Evolutionary conservation across 2,113 vertebrate species (phyloP).

Genomic region (Gallinago undulata): DNA sequence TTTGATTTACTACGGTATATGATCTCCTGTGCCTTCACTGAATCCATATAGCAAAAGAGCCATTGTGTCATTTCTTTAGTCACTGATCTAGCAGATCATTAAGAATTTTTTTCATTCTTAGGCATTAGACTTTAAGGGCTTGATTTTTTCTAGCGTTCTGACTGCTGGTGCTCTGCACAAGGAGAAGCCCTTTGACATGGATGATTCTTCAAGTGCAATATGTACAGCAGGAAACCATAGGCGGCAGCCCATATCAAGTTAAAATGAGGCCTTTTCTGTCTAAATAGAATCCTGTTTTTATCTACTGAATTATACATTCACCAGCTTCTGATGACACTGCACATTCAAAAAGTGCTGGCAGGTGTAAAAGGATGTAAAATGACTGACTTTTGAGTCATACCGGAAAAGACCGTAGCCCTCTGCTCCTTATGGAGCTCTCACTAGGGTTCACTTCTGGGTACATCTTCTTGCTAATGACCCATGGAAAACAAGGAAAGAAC

Average conservation of each 20-base stretch:
- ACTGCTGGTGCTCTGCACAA: not conserved
- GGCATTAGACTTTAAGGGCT: not conserved
- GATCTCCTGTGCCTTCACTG: constrained; percentile 25
- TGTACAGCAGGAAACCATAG: not conserved
- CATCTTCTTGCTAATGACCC: not conserved
- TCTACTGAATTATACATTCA: not conserved
- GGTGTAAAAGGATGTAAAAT: not conserved
- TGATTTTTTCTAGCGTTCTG: not conserved
- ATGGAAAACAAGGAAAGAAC: not conserved
- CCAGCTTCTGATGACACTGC: not conserved
- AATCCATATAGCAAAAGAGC: constrained; percentile 27
- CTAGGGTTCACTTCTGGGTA: not conserved
- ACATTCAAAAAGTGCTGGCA: not conserved
- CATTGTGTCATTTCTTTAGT: constrained; percentile 41
- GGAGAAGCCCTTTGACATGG: not conserved
- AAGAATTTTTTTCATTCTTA: constrained; percentile 21
- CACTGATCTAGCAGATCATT: constrained; percentile 54
- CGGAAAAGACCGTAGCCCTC: not conserved
- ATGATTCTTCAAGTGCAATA: not conserved
- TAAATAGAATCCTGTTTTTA: not conserved
- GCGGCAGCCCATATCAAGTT: not conserved
- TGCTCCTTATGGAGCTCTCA: not conserved
- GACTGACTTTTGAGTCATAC: not conserved
- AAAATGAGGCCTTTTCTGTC: not conserved
- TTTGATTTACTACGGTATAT: constrained; percentile 52